These are phyloP conservation scores for Deroplatys truncata DNA, from an alignment of 2,888 invertebrate species.

Conservation along the genomic window DNA sequence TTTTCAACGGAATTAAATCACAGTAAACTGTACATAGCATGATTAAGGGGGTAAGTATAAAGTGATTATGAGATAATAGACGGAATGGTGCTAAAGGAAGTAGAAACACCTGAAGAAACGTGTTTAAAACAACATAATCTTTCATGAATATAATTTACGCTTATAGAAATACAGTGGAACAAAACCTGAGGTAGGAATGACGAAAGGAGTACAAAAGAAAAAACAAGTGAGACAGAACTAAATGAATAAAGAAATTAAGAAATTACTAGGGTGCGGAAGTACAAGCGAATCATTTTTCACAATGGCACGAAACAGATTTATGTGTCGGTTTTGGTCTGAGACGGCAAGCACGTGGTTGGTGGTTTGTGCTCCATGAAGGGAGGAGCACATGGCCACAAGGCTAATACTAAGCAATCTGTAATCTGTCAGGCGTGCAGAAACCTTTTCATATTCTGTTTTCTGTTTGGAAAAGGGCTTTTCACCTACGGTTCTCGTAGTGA, in stretches of 20 bases:
- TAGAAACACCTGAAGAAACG: no score
- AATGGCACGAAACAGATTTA: background rate
- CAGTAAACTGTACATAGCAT: no score
- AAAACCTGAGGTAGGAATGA: no score
- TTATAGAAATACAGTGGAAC: no score
- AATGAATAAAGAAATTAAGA: background rate
- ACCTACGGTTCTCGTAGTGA: background rate
- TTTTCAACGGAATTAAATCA: no score
- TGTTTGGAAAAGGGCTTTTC: slow-evolving; percentile 14
- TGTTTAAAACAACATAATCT: no score
- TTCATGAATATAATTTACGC: no score
- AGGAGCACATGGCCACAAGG: background rate
- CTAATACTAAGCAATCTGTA: background rate
- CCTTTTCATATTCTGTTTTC: slow-evolving; percentile 3
- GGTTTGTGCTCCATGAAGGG: background rate
- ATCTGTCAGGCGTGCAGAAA: background rate
- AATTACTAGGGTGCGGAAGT: background rate
- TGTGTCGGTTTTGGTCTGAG: background rate
- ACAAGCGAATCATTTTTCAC: background rate
- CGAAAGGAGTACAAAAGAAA: no score
- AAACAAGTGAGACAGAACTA: background rate
- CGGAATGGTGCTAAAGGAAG: no score
- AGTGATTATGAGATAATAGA: no score
- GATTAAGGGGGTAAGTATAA: no score
- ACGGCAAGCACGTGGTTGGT: background rate